Base-by-base conservation (phyloP, 2,797 vertebrate species). In the Protosalanx chinensis region DNA sequence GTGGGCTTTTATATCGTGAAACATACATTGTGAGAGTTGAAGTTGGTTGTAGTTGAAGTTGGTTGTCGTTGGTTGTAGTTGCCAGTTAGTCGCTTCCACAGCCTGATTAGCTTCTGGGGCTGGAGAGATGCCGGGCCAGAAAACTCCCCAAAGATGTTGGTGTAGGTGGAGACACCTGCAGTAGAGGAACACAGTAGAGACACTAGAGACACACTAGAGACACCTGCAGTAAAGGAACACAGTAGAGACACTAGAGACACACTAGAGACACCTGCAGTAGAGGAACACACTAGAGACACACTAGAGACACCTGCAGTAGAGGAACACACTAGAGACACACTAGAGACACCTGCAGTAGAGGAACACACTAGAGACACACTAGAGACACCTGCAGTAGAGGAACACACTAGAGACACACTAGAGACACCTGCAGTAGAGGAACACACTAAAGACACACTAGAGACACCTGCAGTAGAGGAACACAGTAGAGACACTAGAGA, bases 111-210 rank as follows among this genome's bases (percentile, higher is more conserved):
- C 77, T 95, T 95, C 88, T 97, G 87, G 35, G 91, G 93, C 78
- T 93, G 84, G 86, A 92, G 85, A 72, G 92, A 93, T 62, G 94
- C 92, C 87, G 94, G 83, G 90, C 93, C 83, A 83, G 94, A 93
- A 92, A 95, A 93, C 77, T 95, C 80, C 85, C 93, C 79, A 93
- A 94, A 89, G 92, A 94, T 89, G 86, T 91, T 91, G 86, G 82
- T 72, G 77, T 84, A 74, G 77, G 93, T 87, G 82, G 91, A 64
- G 82, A 92, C 81, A 90, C 88, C 95, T 96, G 92, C 58, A 93
- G 93, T 62, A 89, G 73, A 76, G 77, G 53, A 73, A 57, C 67
- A 27, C 23, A 27, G 23, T 27, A 27, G 23, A 27, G 23, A 27
- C 23, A 27, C 23, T 27, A 27, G 23, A 27, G 23, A 27, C 23